Base-by-base conservation (phyloP, 2,888 invertebrate species). In the Molanna angustata region DNA sequence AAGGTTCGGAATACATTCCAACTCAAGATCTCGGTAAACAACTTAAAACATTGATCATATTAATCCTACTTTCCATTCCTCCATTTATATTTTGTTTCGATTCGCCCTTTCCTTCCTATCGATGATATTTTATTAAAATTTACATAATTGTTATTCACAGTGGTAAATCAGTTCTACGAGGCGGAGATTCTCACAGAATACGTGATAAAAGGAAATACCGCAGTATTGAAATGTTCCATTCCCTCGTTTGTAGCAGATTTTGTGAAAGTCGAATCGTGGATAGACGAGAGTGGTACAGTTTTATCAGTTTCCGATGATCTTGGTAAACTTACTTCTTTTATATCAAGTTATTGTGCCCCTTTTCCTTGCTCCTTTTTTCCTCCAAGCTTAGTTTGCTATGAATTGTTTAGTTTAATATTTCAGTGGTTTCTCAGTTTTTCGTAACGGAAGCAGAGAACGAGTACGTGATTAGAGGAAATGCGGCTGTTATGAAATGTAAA, bases 161-260 rank as follows among this genome's bases (percentile, higher is more conserved):
- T 88, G 70, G 91, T 92, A 50, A 89, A 90, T 75, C 92, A 93
- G 71, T 89, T 87, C 71, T 93, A 91, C 72, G 90, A 91, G 72
- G 88, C 90, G 41, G 92, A 93, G 72, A 88, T 89, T 62, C 84
- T 91, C 61, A 90, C 88, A 58, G 93, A 93, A 69, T 92, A 93
- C 73, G 92, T 93, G 14, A 93, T 93, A 64, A 83, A 88, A 62
- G 92, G 92, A 54, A 93, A 93, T 68, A 86, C 90, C 41, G 92
- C 90, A 9, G 88, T 92, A 56, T 72, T 93, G 46, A 91, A 91
- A 72, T 93, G 93, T 77, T 90, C 89, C 63, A 91, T 93, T 65
- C 93, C 93, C 11, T 90, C 90, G 59, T 93, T 92, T 71, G 90
- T 93, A 49, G 88, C 91, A 37, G 94, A 94, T 76, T 94, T 94